Evolutionary conservation across 2,113 vertebrate genomes (phyloP), one percentile per base, ranked within the genome.

Genomic region (Tautogolabrus adspersus): DNA sequence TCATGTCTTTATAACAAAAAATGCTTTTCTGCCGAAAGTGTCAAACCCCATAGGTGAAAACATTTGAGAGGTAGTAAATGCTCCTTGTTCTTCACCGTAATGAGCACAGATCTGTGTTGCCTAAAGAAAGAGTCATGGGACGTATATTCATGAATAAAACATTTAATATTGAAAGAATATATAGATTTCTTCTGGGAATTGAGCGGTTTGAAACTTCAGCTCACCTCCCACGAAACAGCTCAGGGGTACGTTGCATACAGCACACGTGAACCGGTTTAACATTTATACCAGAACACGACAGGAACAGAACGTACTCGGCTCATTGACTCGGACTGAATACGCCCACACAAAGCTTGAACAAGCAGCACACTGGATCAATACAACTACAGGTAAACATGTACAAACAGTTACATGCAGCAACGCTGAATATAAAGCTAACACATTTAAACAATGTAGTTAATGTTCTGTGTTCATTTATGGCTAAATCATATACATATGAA

Each of bases 161-260:
- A 23, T 72, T 57, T 46, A 18, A 11, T 26, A 64, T 74, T 8
- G 34, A 66, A 23, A 63, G 49, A 9, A 60, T 26, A 40, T 19
- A 52, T 87, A 82, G 58, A 40, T 84, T 65, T 60, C 9, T 66
- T 5, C 19, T 19, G 62, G 2, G 46, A 82, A 77, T 15, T 44
- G 4, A 26, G 12, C 18, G 22, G 55, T 63, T 78, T 58, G 19
- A 21, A 84, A 68, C 59, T 66, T 37, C 52, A 64, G 60, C 72
- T 51, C 75, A 75, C 59, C 82, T 68, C 76, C 70, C 78, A 88
- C 75, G 59, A 38, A 84, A 47, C 19, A 34, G 58, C 74, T 83
- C 65, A 42, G 65, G 82, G 75, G 54, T 8, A 52, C 30, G 64
- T 55, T 66, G 77, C 51, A 62, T 37, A 42, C 57, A 56, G 18